A percentile compares a stretch with the other conserved stretches of the same genome.
Conservation (phyloP, 2,113 vertebrate species). For the Rhinoderma darwinii region DNA sequence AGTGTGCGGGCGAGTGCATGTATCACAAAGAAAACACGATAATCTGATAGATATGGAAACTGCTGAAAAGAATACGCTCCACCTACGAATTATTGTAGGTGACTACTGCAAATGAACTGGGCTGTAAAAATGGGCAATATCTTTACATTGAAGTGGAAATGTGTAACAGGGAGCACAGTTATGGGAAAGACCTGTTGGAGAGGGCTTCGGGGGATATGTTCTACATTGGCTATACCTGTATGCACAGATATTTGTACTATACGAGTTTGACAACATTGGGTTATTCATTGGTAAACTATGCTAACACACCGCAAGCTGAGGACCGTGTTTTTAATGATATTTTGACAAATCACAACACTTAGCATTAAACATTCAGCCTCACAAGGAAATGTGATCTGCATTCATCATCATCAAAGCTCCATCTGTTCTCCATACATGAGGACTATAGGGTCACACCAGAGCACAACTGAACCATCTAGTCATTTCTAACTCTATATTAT, state of each 20-base stretch:
- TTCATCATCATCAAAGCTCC: slow-evolving; percentile 27
- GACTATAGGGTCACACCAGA: not conserved
- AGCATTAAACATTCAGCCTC: slow-evolving; percentile 12
- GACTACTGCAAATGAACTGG: not conserved
- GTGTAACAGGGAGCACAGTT: not conserved
- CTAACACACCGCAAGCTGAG: not conserved
- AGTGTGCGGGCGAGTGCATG: not conserved
- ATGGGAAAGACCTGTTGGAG: not conserved
- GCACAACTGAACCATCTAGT: not conserved
- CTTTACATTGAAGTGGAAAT: not conserved
- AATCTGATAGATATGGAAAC: not conserved
- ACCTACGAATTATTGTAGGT: not conserved
- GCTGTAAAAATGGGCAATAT: not conserved
- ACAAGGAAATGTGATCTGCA: not conserved
- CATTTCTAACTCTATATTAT: not conserved
- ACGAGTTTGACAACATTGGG: not conserved
- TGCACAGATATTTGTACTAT: not conserved
- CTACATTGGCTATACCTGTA: not conserved
- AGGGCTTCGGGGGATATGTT: too few relatives aligned
- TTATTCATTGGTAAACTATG: not conserved
- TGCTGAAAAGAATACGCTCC: not conserved
- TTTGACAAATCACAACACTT: slow-evolving; percentile 27
- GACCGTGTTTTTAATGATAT: not conserved
- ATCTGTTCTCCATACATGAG: slow-evolving; percentile 25
- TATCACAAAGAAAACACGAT: slow-evolving; percentile 4